Evolutionary conservation across 2,888 invertebrate species (phyloP).

Genomic region (Kuschelorhynchus macadamiae): DNA sequence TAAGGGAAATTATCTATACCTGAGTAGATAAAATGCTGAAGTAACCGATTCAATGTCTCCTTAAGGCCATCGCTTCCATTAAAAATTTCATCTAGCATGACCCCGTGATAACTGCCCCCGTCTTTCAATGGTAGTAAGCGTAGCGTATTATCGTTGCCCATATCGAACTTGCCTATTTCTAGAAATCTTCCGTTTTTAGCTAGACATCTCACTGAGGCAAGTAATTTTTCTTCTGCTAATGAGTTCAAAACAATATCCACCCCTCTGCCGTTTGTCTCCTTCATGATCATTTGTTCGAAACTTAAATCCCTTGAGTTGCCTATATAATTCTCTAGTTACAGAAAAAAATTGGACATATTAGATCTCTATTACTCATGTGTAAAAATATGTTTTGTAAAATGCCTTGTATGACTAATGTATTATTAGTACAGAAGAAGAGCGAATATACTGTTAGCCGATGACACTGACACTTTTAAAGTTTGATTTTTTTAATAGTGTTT

Average conservation of each 20-base stretch:
- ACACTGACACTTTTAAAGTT: too few species aligned
- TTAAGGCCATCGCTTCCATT: slow-evolving; percentile 33
- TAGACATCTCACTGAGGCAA: slow-evolving; percentile 77
- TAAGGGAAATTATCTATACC: slow-evolving; percentile 12
- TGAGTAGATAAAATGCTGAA: slow-evolving; percentile 29
- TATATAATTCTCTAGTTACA: slow-evolving; percentile 53
- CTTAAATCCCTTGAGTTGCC: slow-evolving; percentile 83
- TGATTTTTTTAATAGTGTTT: too few species aligned
- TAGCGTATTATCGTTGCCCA: slow-evolving; percentile 76
- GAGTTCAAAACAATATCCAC: slow-evolving; percentile 95
- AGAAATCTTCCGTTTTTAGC: slow-evolving; percentile 78
- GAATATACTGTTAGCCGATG: too few species aligned
- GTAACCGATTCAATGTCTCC: slow-evolving; percentile 25
- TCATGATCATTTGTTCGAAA: slow-evolving; percentile 89
- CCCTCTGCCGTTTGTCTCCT: slow-evolving; percentile 86
- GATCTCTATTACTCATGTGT: too few species aligned
- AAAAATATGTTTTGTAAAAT: too few species aligned
- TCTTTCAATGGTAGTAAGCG: slow-evolving; percentile 79
- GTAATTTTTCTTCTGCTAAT: slow-evolving; percentile 90
- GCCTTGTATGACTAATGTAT: too few species aligned
- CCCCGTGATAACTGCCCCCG: slow-evolving; percentile 83
- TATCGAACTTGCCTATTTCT: slow-evolving; percentile 90
- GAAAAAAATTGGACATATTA: too few species aligned
- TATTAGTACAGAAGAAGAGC: too few species aligned
- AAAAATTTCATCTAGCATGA: slow-evolving; percentile 76